A percentile compares a stretch with the other conserved stretches of the same genome.
Conservation (phyloP, 1,140 invertebrate species). For the Drosophila gunungcola region DNA sequence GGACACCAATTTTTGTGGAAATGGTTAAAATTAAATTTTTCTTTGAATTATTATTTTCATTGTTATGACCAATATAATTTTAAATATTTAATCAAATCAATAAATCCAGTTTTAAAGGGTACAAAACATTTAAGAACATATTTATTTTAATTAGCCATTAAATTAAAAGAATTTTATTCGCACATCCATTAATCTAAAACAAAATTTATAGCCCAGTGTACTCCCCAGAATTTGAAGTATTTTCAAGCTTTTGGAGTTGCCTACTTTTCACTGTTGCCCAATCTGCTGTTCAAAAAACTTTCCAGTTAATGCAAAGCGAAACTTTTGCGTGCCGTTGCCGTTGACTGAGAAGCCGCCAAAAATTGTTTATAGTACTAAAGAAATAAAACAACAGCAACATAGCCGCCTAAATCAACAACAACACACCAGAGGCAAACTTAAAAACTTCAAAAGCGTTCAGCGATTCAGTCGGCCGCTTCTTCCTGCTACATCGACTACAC, state of each 20-base stretch:
- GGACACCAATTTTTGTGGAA: too few relatives aligned
- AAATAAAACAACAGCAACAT: constrained; percentile 27
- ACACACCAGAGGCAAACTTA: constrained; percentile 24
- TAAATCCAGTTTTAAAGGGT: too few relatives aligned
- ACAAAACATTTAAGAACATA: too few relatives aligned
- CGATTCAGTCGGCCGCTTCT: constrained; percentile 77
- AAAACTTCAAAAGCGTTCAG: constrained; percentile 66
- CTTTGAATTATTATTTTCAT: too few relatives aligned
- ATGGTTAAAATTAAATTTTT: too few relatives aligned
- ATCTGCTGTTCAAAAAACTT: constrained; percentile 52
- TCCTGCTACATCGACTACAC: constrained; percentile 58
- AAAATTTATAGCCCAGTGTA: not conserved
- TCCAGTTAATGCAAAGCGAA: constrained; percentile 70
- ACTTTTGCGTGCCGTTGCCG: constrained; percentile 73
- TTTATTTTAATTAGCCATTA: too few relatives aligned
- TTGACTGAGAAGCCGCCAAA: constrained; percentile 74
- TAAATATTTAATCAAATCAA: too few relatives aligned
- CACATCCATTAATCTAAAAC: not conserved
- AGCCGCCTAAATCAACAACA: constrained; percentile 57
- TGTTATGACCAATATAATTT: too few relatives aligned
- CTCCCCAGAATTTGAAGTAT: constrained; percentile 22
- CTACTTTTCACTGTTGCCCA: constrained; percentile 46
- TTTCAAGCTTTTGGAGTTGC: constrained; percentile 3
- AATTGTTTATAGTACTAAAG: constrained; percentile 68
- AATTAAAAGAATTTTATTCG: not conserved